Evolutionary conservation across 2,888 invertebrate genomes (phyloP), one percentile per base, ranked within the genome.

Genomic region (Frankliniella intonsa): DNA sequence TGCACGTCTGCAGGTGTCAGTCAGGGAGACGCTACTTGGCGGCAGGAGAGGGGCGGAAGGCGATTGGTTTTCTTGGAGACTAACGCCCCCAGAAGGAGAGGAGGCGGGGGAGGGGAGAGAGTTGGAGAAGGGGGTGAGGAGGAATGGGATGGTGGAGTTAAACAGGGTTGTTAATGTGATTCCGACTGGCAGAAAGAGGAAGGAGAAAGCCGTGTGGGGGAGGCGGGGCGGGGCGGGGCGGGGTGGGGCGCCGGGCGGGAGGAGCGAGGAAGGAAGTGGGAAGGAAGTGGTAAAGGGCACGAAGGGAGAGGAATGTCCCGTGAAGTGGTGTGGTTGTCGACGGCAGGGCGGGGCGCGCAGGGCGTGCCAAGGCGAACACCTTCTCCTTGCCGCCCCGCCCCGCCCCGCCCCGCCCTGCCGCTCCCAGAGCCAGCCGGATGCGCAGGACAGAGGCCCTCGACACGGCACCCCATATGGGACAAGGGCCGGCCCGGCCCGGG

Each of bases 111-210:
- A 12, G 17, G 14, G 17, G 55, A 8, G 55, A 8, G 55, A 2
- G 65, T 19, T 7, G 19, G 19, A 65, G 62, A 65, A 9, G 9
- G 69, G 22, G 69, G 69, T 2, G 62, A 17, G 62, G 17, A 14
- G 62, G n/a, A 3, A 69, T 11, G 22, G 69, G n/a, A 65, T n/a
- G 65, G 65, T 19, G n/a, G 65, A 69, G 69, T 69, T 69, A 69
- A 69, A 69, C 69, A 69, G 69, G 69, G 69, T 69, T 69, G 69
- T 69, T 69, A 69, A 69, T 69, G 69, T 69, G 69, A 69, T 69
- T 69, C 69, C 69, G 69, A 22, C 69, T 38, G 38, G 38, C 38
- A 38, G 38, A 2, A 5, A 38, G 38, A 38, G 38, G 38, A 38
- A 38, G 38, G 38, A 38, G 38, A 38, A 38, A 38, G 38, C 38